A percentile compares a stretch with the other conserved stretches of the same genome.
Conservation (phyloP, 1,140 invertebrate genomes). For the Macrosteles quadrilineatus region DNA sequence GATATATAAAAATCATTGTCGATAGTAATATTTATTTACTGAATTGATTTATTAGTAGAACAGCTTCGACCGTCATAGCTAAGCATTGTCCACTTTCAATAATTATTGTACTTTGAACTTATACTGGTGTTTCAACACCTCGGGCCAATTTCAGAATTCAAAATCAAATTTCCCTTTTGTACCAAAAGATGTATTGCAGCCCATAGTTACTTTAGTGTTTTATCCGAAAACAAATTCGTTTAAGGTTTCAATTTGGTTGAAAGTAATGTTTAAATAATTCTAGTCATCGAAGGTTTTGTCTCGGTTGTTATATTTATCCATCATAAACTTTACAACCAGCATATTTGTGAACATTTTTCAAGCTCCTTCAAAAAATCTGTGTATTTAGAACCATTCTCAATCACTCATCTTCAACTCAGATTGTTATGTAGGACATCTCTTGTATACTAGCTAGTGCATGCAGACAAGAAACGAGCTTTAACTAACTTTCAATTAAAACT, state of each 20-base stretch:
- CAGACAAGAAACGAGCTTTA: no score
- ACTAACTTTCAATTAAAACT: no score
- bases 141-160: constrained; percentile 25
- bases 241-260: constrained; percentile 48
- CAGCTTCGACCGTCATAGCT: constrained; percentile 15
- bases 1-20: constrained; percentile 16
- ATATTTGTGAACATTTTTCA: neutral
- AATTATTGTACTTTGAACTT: constrained; percentile 65
- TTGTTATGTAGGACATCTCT: no score
- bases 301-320: neutral
- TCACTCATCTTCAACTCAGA: no score
- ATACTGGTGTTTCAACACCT: constrained; percentile 33
- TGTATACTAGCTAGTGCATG: no score
- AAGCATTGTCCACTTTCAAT: constrained; percentile 69
- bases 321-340: neutral
- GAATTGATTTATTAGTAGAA: constrained; percentile 8
- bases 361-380: no score
- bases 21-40: constrained; percentile 12
- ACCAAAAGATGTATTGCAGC: neutral
- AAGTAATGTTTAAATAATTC: neutral
- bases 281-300: neutral
- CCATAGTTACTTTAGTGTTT: constrained; percentile 62
- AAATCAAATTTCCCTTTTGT: constrained; percentile 20
- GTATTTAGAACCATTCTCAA: no score
- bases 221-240: constrained; percentile 7